Evolutionary conservation across 2,113 vertebrate species (phyloP).

Genomic region (Peromyscus polionotus): DNA sequence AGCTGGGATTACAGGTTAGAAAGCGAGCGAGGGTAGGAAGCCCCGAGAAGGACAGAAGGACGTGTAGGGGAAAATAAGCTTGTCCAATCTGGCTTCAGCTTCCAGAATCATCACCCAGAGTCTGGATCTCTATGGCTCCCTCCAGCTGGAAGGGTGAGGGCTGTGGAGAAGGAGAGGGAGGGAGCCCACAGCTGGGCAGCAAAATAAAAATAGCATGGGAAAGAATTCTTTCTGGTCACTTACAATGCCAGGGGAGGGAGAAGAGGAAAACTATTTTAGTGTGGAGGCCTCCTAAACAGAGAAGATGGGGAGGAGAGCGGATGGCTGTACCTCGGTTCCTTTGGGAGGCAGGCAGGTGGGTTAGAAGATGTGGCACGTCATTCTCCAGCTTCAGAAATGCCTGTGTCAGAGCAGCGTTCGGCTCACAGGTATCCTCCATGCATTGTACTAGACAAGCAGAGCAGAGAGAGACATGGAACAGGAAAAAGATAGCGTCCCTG

Average conservation of each 20-base stretch:
- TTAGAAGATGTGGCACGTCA: neutral
- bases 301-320: conserved; percentile 62
- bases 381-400: neutral
- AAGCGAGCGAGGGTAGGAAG: neutral
- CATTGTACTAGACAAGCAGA: neutral
- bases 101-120: conserved; percentile 80
- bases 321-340: conserved; percentile 78
- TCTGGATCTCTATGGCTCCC: conserved; percentile 78
- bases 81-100: conserved; percentile 69
- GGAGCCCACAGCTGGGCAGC: conserved; percentile 77
- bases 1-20: neutral
- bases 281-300: conserved; percentile 69
- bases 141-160: conserved; percentile 68
- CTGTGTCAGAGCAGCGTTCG: neutral
- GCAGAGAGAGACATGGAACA: neutral
- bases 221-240: conserved; percentile 72
- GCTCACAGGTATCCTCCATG: neutral
- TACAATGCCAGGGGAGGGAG: conserved; percentile 58
- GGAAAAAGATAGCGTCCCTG: neutral
- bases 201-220: conserved; percentile 75
- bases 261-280: conserved; percentile 76
- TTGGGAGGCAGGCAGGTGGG: conserved; percentile 68
- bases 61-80: neutral
- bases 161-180: conserved; percentile 31
- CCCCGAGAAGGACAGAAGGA: conserved; percentile 27